phyloP scores from a whole-genome alignment of 2,113 vertebrate species.

The Regulus satrapa region DNA sequence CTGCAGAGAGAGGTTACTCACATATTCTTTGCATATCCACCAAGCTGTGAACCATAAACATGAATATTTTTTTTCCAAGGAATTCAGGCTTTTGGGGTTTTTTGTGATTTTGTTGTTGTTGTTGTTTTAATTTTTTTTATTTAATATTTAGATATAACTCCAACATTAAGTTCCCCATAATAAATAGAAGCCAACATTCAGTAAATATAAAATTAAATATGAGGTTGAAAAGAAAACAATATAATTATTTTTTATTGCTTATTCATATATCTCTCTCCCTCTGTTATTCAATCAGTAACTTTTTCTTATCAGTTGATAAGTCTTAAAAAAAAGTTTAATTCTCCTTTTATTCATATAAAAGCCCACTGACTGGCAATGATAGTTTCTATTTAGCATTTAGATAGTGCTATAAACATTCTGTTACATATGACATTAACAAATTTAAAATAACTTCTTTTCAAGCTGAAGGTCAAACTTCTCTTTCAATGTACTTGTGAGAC shows the following conservation, averaged over 20 bases:
- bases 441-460: background rate
- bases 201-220: background rate
- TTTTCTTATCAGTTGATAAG: background rate
- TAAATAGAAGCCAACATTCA: background rate
- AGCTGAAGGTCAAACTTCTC: background rate
- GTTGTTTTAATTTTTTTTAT: background rate
- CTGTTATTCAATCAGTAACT: background rate
- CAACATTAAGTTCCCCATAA: background rate
- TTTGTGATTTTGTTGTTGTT: background rate
- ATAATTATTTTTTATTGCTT: background rate
- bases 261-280: background rate
- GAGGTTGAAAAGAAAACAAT: background rate
- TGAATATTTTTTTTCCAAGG: background rate
- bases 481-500: background rate
- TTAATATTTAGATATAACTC: background rate
- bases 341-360: background rate
- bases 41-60: background rate
- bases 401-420: background rate
- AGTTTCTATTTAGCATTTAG: constrained; percentile 20
- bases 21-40: background rate
- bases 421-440: background rate
- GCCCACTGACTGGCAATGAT: background rate
- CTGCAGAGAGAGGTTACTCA: background rate
- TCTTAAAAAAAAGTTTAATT: background rate
- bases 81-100: background rate